Percentiles rank a stretch among this genome's conserved stretches.
Evolutionary conservation across 1,140 invertebrate species (phyloP).

Genomic region (Drosophila burlai): DNA sequence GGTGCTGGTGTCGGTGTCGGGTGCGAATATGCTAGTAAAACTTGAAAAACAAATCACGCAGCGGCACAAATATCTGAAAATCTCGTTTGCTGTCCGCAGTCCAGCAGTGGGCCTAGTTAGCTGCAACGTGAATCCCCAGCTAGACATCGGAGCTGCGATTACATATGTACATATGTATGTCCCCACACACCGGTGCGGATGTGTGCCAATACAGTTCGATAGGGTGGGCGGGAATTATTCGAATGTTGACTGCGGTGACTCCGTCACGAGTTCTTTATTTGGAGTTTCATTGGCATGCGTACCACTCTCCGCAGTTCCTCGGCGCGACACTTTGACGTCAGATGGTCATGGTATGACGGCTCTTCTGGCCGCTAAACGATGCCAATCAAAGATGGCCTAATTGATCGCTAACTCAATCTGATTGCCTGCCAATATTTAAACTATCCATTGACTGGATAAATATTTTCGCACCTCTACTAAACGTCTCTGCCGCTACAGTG

Average conservation of each 20-base stretch:
- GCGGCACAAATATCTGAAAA: conserved; percentile 31
- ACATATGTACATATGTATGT: conserved; percentile 10
- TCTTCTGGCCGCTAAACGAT: conserved; percentile 9
- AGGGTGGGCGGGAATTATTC: conserved; percentile 14
- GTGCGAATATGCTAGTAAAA: conserved; percentile 41
- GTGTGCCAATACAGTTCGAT: conserved; percentile 6
- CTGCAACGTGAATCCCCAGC: conserved; percentile 16
- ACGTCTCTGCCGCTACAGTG: conserved; percentile 9
- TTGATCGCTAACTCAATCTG: conserved; percentile 59
- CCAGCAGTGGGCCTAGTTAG: conserved; percentile 29
- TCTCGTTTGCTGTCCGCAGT: conserved; percentile 32
- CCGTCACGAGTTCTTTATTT: conserved; percentile 24
- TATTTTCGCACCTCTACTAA: conserved; percentile 60
- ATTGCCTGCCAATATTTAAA: conserved; percentile 66
- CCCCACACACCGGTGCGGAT: conserved; percentile 6
- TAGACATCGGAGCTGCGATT: conserved; percentile 11
- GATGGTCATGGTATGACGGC: conserved; percentile 51
- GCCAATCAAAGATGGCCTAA: conserved; percentile 26
- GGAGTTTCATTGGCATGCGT: conserved; percentile 3
- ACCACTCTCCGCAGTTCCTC: conserved; percentile 14
- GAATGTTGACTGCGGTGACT: neutral
- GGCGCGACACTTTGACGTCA: conserved; percentile 43
- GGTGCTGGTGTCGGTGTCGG: conserved; percentile 1
- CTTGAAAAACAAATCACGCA: conserved; percentile 57
- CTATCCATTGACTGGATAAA: conserved; percentile 50